Conservation (phyloP, 1,140 invertebrate genomes). For the Sycobia sp. region DNA sequence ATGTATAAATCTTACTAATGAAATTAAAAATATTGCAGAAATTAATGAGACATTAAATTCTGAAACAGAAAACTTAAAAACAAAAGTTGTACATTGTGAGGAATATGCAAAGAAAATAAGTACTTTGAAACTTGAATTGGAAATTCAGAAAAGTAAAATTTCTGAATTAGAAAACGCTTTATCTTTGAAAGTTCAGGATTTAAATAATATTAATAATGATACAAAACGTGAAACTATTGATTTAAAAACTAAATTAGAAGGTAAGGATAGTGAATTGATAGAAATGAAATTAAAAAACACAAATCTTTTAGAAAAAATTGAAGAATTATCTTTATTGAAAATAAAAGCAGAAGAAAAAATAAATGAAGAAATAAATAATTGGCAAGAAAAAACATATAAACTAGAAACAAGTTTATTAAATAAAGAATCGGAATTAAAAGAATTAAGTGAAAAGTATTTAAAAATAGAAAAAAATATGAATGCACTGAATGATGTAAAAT, state of each 20-base stretch:
- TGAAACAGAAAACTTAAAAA: conserved; percentile 25
- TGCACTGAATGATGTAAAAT: conserved; percentile 8
- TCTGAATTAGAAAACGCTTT: conserved; percentile 26
- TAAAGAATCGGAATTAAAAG: conserved; percentile 21
- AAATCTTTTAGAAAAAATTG: conserved; percentile 39
- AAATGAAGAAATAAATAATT: conserved; percentile 24
- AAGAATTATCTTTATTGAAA: conserved; percentile 35
- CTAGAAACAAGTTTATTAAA: conserved; percentile 26
- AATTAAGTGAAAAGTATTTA: conserved; percentile 28
- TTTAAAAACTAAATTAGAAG: conserved; percentile 40
- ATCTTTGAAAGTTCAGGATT: conserved; percentile 26
- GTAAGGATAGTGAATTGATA: conserved; percentile 41
- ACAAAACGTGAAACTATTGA: conserved; percentile 35
- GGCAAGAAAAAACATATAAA: conserved; percentile 11
- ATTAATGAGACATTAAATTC: conserved; percentile 31
- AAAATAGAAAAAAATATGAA: conserved; percentile 38
- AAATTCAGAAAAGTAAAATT: neutral
- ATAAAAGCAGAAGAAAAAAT: conserved; percentile 29
- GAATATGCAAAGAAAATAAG: neutral
- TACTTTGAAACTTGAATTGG: conserved; percentile 17
- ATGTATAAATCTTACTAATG: conserved; percentile 25
- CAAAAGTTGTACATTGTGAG: conserved; percentile 23
- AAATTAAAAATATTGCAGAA: conserved; percentile 19
- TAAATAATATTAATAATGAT: conserved; percentile 31
- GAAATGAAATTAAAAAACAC: conserved; percentile 40